Conservation (phyloP, 2,797 vertebrate species). For the Sylvilagus floridanus region DNA sequence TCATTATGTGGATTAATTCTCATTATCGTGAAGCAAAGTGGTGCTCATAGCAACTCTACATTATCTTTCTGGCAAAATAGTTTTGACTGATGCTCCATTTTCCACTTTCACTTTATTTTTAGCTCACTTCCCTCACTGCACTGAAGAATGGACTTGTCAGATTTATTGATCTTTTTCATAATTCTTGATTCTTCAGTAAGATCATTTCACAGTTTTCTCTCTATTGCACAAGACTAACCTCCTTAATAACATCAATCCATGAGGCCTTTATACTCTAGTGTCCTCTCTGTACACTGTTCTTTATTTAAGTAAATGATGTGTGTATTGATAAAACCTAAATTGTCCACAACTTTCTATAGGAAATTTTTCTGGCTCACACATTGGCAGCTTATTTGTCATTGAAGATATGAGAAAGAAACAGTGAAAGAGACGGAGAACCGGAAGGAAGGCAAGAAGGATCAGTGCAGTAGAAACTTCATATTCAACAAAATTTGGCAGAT, state of each 20-base stretch:
- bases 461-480: neutral
- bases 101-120: conserved; percentile 1
- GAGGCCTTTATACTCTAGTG: neutral
- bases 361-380: neutral
- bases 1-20: neutral
- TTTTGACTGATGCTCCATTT: neutral
- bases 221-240: neutral
- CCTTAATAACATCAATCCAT: neutral
- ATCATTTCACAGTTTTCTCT: neutral
- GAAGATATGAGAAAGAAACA: neutral
- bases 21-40: neutral
- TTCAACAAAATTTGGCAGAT: neutral
- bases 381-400: neutral
- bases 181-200: neutral
- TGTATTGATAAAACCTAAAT: neutral
- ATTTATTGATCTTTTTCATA: conserved; percentile 30
- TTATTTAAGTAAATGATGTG: neutral
- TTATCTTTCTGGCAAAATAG: neutral
- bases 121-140: neutral
- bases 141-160: conserved; percentile 1
- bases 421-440: neutral
- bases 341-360: neutral
- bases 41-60: accelerated
- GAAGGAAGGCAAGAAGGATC: neutral
- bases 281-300: neutral